Evolutionary conservation across 2,113 vertebrate species (phyloP), one percentile per base, ranked within the genome.

Genomic region (Chlorodrepanis virens): DNA sequence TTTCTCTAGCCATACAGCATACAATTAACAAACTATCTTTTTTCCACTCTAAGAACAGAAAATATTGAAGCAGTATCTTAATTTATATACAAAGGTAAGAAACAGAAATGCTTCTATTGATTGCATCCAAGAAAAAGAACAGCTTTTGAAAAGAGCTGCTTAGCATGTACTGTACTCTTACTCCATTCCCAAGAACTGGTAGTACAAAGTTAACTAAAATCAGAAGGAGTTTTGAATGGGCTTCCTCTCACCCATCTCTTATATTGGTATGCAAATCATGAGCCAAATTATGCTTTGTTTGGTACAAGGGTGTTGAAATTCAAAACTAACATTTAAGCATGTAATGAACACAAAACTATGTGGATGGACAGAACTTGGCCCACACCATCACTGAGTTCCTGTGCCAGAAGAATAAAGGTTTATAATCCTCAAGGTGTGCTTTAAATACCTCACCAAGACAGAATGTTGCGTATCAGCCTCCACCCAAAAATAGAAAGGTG

Each of bases 401-500:
- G 24, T 11, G n/a, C 61, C 83, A 65, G 44, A 71, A 67, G n/a
- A 8, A 7, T 14, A 17, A 67, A 83, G 42, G 33, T 78, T 75
- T 88, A 4, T 25, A 60, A 92, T 59, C 28, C 61, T 50, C 52
- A 63, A 77, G 68, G 90, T 78, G 85, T 90, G 86, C 59, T 94
- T 63, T 50, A 65, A 63, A 93, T 28, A 89, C 76, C 63, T 94
- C 87, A 97, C 40, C 70, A 39, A 47, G 40, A 35, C 77, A 94
- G 93, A 96, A 96, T 84, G 96, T 2, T 59, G 93, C 2, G 0
- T 50, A 83, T 92, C 96, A 60, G 56, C 95, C 93, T 96, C 95
- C 81, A 78, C 72, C 75, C 12, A 0, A 80, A 33, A 82, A 56
- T 0, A 52, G 88, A 54, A 54, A 91, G 83, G 93, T 77, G 75